Base-by-base conservation (phyloP, 2,888 invertebrate species). In the Sarcophaga caerulescens region DNA sequence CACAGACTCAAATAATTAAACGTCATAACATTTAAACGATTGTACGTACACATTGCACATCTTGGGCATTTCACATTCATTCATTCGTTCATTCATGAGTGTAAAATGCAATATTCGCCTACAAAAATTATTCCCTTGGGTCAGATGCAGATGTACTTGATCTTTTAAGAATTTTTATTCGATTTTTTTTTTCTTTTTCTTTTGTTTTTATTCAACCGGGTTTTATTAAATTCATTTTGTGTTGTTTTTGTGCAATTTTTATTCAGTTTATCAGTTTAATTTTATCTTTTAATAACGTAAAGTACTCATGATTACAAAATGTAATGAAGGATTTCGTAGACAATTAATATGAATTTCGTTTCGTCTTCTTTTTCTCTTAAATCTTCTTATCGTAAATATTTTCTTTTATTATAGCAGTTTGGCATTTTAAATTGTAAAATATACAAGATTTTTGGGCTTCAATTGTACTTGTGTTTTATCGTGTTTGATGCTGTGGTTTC, bases 241-340 rank as follows among this genome's bases (percentile, higher is more conserved):
- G 8, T 57, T 65, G 14, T 44, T 62, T 17, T 62, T 65, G 19
- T 66, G 19, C 19, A 75, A 57, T 47, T 66, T 12, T 82, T 35
- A 2, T 35, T 66, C n/a, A 68, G 74, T 75, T 86, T 86, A 86
- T 86, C 86, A 78, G 74, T 84, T 78, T 74, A 86, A 84, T 86
- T 86, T 86, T 86, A 86, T 86, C 86, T 81, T 86, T 86, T 86
- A 86, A 86, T 86, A 84, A 84, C 70, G 60, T 78, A 70, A 84
- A 84, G 84, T 75, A 17, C 17, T 14, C 14, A 69, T 79, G 69
- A 77, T 76, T 84, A 75, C 75, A 47, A 57, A 81, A 75, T 81
- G 84, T 84, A 86, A 86, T 86, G 86, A 59, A 84, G 84, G 86
- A 86, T 86, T 81, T 70, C 77, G 84, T 71, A 86, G 78, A 75